Evolutionary conservation across 1,140 invertebrate species (phyloP), one percentile per base, ranked within the genome.

Genomic region (Phocides pigmalion): DNA sequence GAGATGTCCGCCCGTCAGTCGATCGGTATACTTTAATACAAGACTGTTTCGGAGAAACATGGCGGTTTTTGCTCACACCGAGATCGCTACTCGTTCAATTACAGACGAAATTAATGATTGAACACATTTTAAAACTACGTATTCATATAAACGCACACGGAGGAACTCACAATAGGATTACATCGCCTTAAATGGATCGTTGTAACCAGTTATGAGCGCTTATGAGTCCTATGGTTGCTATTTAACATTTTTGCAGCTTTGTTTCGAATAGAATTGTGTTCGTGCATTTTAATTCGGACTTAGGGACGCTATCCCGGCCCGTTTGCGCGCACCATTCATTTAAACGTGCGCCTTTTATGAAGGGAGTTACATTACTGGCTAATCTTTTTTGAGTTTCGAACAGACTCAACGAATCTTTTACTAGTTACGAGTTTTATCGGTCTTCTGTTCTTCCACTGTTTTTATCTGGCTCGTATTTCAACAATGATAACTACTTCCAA

Each of bases 41-140:
- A 65, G 58, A 65, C 46, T 65, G 66, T 69, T 90, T 90, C 86
- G 81, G 66, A 71, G 87, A 90, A 90, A 79, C 76, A 75, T 68
- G 62, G 71, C 28, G 59, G 68, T 90, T 90, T 90, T 90, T 88
- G 80, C 69, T 35, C 47, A n/a, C 37, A 54, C 62, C 49, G 67
- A 73, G 74, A 77, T 81, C 79, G 64, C 76, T 80, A 87, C 74
- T 74, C 71, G 79, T 89, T 88, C 87, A 90, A 90, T 90, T 90
- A 90, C 83, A 73, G 76, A 71, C 79, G 62, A 89, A 89, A 89
- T 90, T 90, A 90, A 90, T 84, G 86, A 90, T 90, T 89, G 83
- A 86, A 82, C 81, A 85, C 83, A 85, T 82, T 89, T 86, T 80
- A 78, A n/a, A 82, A 70, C 58, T 75, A 72, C 72, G 70, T 76